A percentile compares a stretch with the other conserved stretches of the same genome.
Evolutionary conservation across 2,797 vertebrate species (phyloP).

Genomic region (Callimico goeldii): DNA sequence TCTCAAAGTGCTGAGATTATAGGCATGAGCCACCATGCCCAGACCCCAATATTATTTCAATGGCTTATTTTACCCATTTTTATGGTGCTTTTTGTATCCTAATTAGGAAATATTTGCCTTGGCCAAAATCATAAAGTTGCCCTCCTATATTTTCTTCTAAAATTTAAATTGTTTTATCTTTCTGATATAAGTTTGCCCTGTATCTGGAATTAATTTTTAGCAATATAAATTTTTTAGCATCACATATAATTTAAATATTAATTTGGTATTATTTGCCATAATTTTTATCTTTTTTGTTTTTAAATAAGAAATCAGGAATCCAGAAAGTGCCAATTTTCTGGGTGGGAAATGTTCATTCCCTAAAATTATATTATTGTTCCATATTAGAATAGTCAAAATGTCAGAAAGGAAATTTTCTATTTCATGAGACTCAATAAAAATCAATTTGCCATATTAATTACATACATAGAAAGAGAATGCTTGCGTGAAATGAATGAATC

Average conservation of each 20-base stretch:
- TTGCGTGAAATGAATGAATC: neutral
- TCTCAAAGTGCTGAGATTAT: neutral
- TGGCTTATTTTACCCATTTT: neutral
- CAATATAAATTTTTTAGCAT: neutral
- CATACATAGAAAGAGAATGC: neutral
- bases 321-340: neutral
- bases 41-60: rapidly evolving
- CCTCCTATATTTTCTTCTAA: slow-evolving; percentile 10
- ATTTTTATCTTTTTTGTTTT: neutral
- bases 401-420: neutral
- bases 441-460: neutral
- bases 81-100: neutral
- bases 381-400: neutral
- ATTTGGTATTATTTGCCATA: neutral
- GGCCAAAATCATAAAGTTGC: neutral
- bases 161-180: neutral
- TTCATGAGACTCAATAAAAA: neutral
- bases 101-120: neutral
- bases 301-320: neutral
- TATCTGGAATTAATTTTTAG: neutral
- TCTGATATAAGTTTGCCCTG: neutral
- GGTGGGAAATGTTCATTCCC: neutral
- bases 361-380: neutral
- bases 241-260: neutral
- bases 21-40: neutral